Conservation (phyloP, 2,113 vertebrate genomes). For the Ptilonorhynchus violaceus region DNA sequence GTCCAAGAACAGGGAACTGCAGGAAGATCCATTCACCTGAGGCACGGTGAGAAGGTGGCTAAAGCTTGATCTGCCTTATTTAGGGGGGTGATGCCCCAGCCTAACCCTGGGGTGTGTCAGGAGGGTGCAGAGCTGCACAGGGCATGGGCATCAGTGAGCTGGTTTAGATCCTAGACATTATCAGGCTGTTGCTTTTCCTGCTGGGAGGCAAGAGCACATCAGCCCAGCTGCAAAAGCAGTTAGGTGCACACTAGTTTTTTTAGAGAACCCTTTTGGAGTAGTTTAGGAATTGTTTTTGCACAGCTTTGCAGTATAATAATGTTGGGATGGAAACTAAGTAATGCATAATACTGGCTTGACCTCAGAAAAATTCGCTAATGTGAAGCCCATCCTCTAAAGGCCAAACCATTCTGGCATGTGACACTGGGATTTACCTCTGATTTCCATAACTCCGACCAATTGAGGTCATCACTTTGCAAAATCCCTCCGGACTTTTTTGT, state of each 20-base stretch:
- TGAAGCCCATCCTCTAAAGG: neutral
- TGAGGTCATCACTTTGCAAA: constrained; percentile 1
- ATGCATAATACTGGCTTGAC: neutral
- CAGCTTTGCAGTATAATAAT: neutral
- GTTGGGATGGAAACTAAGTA: neutral
- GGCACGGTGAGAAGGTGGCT: neutral
- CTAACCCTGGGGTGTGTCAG: neutral
- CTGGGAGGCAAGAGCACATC: neutral
- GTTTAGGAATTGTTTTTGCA: neutral
- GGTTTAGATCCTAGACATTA: neutral
- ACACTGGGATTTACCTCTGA: neutral
- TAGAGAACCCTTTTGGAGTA: neutral
- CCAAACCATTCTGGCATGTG: neutral
- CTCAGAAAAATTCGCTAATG: neutral
- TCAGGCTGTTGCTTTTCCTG: neutral
- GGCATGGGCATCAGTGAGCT: neutral
- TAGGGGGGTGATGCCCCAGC: accelerated
- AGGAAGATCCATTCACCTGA: neutral
- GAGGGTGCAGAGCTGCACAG: neutral
- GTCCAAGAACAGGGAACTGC: neutral
- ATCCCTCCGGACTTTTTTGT: neutral
- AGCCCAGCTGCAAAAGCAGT: neutral
- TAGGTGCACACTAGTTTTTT: neutral
- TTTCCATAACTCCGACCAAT: neutral
- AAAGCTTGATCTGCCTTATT: neutral